These are phyloP conservation scores for Isotomurus palustris DNA, from an alignment of 2,888 invertebrate genomes.

Conservation along the genomic window DNA sequence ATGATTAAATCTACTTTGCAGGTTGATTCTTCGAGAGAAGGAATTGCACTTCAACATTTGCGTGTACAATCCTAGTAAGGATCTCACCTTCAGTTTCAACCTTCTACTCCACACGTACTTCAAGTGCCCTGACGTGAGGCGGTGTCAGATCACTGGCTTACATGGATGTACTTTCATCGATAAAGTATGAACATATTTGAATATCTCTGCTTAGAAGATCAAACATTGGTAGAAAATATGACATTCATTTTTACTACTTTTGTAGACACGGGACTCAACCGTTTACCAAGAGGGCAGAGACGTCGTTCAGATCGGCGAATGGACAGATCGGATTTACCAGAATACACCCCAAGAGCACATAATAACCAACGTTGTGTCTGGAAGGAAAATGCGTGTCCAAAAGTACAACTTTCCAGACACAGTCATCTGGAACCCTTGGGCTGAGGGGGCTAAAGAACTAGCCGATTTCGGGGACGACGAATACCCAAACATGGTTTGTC, in stretches of 20 bases:
- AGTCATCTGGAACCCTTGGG: conserved; percentile 97
- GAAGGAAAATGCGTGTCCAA: conserved; percentile 84
- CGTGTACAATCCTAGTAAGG: conserved; percentile 89
- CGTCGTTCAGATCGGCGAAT: conserved; percentile 81
- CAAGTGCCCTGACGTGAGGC: conserved; percentile 87
- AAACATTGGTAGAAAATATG: background rate
- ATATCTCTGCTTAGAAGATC: background rate
- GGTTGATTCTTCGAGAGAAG: conserved; percentile 83
- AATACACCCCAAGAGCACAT: conserved; percentile 89
- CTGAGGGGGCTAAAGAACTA: conserved; percentile 86
- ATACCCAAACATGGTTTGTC: conserved; percentile 93
- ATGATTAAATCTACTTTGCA: conserved; percentile 54
- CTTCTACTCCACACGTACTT: conserved; percentile 91
- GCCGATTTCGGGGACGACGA: conserved; percentile 95
- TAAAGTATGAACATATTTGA: conserved; percentile 58
- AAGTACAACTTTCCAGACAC: conserved; percentile 84
- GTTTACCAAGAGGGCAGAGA: conserved; percentile 86
- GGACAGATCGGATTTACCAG: conserved; percentile 90
- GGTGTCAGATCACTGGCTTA: conserved; percentile 87
- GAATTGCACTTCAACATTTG: conserved; percentile 89
- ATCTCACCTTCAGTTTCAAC: conserved; percentile 85
- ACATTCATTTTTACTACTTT: background rate
- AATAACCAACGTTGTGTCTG: conserved; percentile 86
- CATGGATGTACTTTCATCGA: conserved; percentile 86
- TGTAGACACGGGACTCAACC: conserved; percentile 73